Conservation (phyloP, 2,888 invertebrate species). For the Trissoscelio sp. region DNA sequence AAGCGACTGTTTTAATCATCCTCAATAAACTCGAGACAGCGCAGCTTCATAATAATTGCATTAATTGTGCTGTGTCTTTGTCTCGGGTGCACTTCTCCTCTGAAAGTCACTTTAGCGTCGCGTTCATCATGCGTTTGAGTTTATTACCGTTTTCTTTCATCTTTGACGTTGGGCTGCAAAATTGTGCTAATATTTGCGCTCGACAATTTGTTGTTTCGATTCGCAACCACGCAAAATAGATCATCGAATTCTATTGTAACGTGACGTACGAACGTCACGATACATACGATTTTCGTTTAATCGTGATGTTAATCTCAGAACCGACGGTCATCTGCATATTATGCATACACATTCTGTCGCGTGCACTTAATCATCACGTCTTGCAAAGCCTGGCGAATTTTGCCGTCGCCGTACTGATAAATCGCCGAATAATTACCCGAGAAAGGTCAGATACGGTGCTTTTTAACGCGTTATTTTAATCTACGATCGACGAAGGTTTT, state of each 20-base stretch:
- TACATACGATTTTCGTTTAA: constrained; percentile 47
- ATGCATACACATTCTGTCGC: constrained; percentile 65
- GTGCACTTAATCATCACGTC: constrained; percentile 67
- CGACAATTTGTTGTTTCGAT: neutral
- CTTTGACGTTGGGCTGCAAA: constrained; percentile 33
- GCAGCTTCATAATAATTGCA: constrained; percentile 74
- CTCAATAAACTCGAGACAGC: constrained; percentile 74
- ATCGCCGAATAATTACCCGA: constrained; percentile 56
- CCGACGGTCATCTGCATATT: constrained; percentile 59
- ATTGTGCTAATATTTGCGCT: constrained; percentile 14
- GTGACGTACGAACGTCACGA: constrained; percentile 37
- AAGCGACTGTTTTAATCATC: constrained; percentile 78
- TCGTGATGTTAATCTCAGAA: constrained; percentile 52
- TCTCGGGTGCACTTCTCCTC: constrained; percentile 34
- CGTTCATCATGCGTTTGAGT: constrained; percentile 14
- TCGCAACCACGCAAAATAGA: too few species aligned
- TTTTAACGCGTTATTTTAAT: constrained; percentile 40
- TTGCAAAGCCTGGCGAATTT: constrained; percentile 41
- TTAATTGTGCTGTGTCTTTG: constrained; percentile 75
- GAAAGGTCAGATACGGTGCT: constrained; percentile 45
- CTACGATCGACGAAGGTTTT: constrained; percentile 35
- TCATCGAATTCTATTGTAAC: constrained; percentile 50
- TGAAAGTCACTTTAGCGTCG: constrained; percentile 22
- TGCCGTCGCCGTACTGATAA: constrained; percentile 44
- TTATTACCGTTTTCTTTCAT: constrained; percentile 33